Percentiles rank a stretch among this genome's conserved stretches.
phyloP scores from a whole-genome alignment of 2,888 invertebrate genomes.

The Rhagonycha fulva region DNA sequence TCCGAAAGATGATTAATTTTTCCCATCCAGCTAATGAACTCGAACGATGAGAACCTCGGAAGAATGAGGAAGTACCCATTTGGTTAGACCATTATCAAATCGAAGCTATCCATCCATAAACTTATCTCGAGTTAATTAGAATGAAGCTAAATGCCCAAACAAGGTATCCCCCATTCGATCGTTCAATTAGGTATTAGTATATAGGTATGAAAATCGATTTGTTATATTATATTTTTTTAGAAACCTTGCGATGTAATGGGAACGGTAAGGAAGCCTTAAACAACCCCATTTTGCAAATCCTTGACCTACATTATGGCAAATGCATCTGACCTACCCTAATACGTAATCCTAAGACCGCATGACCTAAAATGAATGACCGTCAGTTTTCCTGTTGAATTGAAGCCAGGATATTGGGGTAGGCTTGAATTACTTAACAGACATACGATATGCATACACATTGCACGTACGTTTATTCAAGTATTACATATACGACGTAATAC shows the following conservation, averaged over 20 bases:
- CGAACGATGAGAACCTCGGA: background rate
- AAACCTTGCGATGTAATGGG: background rate
- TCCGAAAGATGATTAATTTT: background rate
- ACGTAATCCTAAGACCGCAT: slow-evolving; percentile 17
- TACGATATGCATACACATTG: slow-evolving; percentile 18
- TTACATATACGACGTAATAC: slow-evolving; percentile 3
- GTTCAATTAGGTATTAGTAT: background rate
- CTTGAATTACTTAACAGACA: slow-evolving; percentile 17
- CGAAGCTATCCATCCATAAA: background rate
- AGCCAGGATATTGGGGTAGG: slow-evolving; percentile 30
- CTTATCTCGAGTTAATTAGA: background rate
- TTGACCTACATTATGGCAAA: slow-evolving; percentile 12
- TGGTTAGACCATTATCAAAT: background rate
- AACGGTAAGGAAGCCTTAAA: background rate
- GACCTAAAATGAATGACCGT: slow-evolving; percentile 27
- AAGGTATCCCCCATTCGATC: background rate
- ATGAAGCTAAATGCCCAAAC: background rate
- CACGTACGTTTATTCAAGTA: slow-evolving; percentile 5
- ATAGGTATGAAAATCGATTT: background rate
- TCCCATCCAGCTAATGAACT: background rate
- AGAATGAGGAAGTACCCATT: background rate
- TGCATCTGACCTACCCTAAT: slow-evolving; percentile 25
- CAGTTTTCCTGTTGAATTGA: slow-evolving; percentile 12
- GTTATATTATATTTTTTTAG: background rate
- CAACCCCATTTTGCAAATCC: background rate